These are phyloP conservation scores for Augiades crinisus DNA, from an alignment of 2,888 invertebrate species.

Conservation along the genomic window DNA sequence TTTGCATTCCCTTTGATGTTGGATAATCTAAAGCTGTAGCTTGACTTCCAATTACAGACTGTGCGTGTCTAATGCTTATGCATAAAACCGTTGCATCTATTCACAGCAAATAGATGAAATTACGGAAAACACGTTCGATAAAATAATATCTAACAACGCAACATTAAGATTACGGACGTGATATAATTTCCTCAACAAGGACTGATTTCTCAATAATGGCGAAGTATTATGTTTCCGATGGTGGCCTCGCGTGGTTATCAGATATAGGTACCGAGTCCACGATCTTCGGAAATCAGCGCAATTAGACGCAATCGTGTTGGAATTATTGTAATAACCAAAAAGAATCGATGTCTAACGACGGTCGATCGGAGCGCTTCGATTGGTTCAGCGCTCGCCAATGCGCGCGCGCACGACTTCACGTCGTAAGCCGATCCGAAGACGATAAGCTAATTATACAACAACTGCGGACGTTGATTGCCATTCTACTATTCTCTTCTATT, in stretches of 20 bases:
- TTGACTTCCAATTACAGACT: conserved; percentile 45
- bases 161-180: conserved; percentile 54
- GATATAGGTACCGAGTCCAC: conserved; percentile 53
- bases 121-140: conserved; percentile 58
- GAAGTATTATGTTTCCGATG: conserved; percentile 44
- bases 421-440: conserved; percentile 62
- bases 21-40: conserved; percentile 48
- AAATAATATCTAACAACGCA: conserved; percentile 57
- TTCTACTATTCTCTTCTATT: conserved; percentile 58
- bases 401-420: conserved; percentile 61
- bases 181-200: conserved; percentile 58
- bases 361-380: conserved; percentile 59
- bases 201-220: conserved; percentile 48
- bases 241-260: conserved; percentile 42
- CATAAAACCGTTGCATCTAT: conserved; percentile 23
- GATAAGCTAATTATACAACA: conserved; percentile 74
- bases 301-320: conserved; percentile 75
- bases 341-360: conserved; percentile 73
- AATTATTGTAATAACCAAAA: conserved; percentile 81
- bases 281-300: conserved; percentile 70
- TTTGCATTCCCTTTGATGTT: conserved; percentile 54
- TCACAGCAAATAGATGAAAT: conserved; percentile 36
- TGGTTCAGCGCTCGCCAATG: conserved; percentile 72
- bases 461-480: conserved; percentile 59
- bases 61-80: conserved; percentile 30